Conservation (phyloP, 2,113 vertebrate species). For the Candoia aspera region DNA sequence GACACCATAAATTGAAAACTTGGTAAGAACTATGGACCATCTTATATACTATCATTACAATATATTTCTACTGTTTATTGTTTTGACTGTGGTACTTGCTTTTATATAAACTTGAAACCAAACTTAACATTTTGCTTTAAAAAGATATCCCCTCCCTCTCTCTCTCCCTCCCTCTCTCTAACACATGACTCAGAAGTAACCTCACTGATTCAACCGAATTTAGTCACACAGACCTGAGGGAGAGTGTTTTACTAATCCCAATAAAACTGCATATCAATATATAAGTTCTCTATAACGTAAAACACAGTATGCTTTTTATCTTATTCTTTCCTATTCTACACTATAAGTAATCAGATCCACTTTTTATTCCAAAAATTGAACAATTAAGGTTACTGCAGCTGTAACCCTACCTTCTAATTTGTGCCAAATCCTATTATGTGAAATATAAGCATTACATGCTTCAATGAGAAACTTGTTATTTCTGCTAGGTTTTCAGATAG, state of each 20-base stretch:
- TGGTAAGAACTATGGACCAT: too few relatives aligned
- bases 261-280: neutral
- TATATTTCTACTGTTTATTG: neutral
- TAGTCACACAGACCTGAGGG: neutral
- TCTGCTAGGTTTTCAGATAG: neutral
- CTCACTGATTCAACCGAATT: neutral
- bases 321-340: neutral
- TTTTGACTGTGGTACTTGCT: neutral
- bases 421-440: neutral
- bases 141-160: too few relatives aligned
- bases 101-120: neutral
- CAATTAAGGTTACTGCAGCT: neutral
- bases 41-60: too few relatives aligned
- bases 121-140: neutral
- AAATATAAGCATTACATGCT: neutral
- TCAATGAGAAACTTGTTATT: neutral
- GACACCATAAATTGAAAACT: neutral
- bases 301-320: neutral
- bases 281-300: neutral
- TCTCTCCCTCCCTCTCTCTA: too few relatives aligned
- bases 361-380: neutral
- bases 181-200: neutral
- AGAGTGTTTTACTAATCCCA: neutral
- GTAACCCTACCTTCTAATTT: neutral
- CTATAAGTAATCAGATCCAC: neutral